Evolutionary conservation across 2,797 vertebrate genomes (phyloP).

Genomic region (Fistularia tabacaria): DNA sequence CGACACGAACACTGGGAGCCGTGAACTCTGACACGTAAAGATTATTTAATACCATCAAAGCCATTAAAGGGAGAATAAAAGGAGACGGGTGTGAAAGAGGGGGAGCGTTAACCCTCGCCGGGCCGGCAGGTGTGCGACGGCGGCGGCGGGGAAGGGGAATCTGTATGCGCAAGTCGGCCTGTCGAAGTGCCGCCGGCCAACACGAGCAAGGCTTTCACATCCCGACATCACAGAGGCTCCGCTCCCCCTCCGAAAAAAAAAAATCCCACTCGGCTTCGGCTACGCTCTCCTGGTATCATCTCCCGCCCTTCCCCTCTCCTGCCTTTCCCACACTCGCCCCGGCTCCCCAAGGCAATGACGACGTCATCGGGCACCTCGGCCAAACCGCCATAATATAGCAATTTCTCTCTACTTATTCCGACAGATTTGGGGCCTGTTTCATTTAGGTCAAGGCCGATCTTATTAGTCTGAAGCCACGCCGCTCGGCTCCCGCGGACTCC

Average conservation of each 20-base stretch:
- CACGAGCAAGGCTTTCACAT: slow-evolving; percentile 53
- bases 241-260: slow-evolving; percentile 30
- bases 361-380: slow-evolving; percentile 67
- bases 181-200: slow-evolving; percentile 45
- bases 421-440: slow-evolving; percentile 51
- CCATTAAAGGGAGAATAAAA: slow-evolving; percentile 66
- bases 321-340: slow-evolving; percentile 76
- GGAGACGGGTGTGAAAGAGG: slow-evolving; percentile 28
- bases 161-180: slow-evolving; percentile 55
- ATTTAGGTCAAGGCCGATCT: slow-evolving; percentile 55
- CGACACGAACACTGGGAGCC: slow-evolving; percentile 63
- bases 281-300: slow-evolving; percentile 61
- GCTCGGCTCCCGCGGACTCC: slow-evolving; percentile 27
- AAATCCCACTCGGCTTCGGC: slow-evolving; percentile 45
- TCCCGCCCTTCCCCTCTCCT: slow-evolving; percentile 64
- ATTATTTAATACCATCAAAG: slow-evolving; percentile 83
- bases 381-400: slow-evolving; percentile 73
- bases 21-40: slow-evolving; percentile 74
- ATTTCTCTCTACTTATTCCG: slow-evolving; percentile 64
- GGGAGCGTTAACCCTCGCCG: slow-evolving; percentile 48
- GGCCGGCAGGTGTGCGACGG: slow-evolving; percentile 16
- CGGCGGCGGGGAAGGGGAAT: slow-evolving; percentile 26
- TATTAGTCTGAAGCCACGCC: slow-evolving; percentile 38
- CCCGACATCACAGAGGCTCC: slow-evolving; percentile 65
- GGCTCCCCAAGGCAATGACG: slow-evolving; percentile 60